Percentiles rank a stretch among this genome's conserved stretches.
Evolutionary conservation across 2,888 invertebrate species (phyloP).

Genomic region (Lasioglossum pauxillum): DNA sequence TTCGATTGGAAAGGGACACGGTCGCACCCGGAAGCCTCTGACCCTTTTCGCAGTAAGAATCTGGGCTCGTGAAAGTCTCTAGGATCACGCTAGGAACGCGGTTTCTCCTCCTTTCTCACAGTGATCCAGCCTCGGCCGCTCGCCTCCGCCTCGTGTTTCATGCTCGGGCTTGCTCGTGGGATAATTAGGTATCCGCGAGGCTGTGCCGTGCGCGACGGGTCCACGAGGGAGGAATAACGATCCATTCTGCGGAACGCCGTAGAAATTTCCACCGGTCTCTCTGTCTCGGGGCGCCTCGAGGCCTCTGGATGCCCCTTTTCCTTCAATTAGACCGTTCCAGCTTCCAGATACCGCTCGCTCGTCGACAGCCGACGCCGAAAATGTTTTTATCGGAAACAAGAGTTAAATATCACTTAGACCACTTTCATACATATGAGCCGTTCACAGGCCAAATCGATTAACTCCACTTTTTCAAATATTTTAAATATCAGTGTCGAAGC

Average conservation of each 20-base stretch:
- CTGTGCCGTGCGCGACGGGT: slow-evolving; percentile 19
- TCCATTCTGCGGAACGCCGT: slow-evolving; percentile 39
- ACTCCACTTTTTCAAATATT: too few relatives aligned
- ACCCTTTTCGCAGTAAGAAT: slow-evolving; percentile 6
- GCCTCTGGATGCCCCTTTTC: slow-evolving; percentile 29
- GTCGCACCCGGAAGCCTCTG: slow-evolving; percentile 19
- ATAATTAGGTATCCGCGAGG: slow-evolving; percentile 53
- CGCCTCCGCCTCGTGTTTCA: slow-evolving; percentile 19
- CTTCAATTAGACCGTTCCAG: slow-evolving; percentile 27
- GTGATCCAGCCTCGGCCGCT: not conserved
- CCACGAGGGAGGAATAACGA: slow-evolving; percentile 42
- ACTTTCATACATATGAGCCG: too few relatives aligned
- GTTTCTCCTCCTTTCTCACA: slow-evolving; percentile 57
- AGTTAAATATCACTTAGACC: too few relatives aligned
- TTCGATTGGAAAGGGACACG: too few relatives aligned
- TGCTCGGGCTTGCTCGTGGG: slow-evolving; percentile 47
- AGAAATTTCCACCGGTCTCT: slow-evolving; percentile 47
- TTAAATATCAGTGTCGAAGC: too few relatives aligned
- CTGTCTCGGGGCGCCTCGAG: slow-evolving; percentile 22
- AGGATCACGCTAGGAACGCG: slow-evolving; percentile 24
- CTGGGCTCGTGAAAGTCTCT: slow-evolving; percentile 23
- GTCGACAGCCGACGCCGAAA: not conserved
- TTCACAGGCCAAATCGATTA: too few relatives aligned
- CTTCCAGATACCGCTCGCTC: not conserved
- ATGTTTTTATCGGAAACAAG: too few relatives aligned